A percentile compares a stretch with the other conserved stretches of the same genome.
Evolutionary conservation across 2,888 invertebrate genomes (phyloP).

Genomic region (Nomada ferruginata): DNA sequence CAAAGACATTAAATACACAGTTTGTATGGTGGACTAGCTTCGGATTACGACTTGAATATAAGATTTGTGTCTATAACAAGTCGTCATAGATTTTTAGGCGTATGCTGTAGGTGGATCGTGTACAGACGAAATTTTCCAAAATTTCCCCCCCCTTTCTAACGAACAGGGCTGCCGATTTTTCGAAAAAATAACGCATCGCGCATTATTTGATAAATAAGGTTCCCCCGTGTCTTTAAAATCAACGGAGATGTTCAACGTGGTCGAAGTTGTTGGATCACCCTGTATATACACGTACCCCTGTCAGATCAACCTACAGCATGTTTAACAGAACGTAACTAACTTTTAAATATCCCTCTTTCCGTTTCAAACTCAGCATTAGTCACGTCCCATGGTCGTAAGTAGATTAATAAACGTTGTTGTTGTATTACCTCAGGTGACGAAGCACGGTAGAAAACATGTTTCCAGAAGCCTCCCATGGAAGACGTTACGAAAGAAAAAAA

Average conservation of each 20-base stretch:
- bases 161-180: constrained; percentile 10
- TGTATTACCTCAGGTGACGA: constrained; percentile 58
- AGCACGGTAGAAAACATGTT: constrained; percentile 69
- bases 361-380: constrained; percentile 54
- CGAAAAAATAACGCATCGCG: too few relatives aligned
- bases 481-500: constrained; percentile 40
- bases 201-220: background rate
- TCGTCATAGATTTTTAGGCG: constrained; percentile 68
- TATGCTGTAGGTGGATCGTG: constrained; percentile 72
- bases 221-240: too few relatives aligned
- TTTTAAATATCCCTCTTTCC: constrained; percentile 43
- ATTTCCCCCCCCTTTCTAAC: constrained; percentile 14
- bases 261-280: too few relatives aligned
- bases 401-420: constrained; percentile 53
- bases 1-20: constrained; percentile 74
- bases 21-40: constrained; percentile 79
- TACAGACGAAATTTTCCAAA: constrained; percentile 42
- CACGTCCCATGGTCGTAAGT: constrained; percentile 63
- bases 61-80: constrained; percentile 68
- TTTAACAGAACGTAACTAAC: constrained; percentile 66
- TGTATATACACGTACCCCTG: constrained; percentile 20
- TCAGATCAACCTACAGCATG: constrained; percentile 73
- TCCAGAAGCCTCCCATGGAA: constrained; percentile 68
- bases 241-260: too few relatives aligned
- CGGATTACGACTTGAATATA: constrained; percentile 72